Conservation (phyloP, 2,113 vertebrate genomes). For the Hemiprocne comata region DNA sequence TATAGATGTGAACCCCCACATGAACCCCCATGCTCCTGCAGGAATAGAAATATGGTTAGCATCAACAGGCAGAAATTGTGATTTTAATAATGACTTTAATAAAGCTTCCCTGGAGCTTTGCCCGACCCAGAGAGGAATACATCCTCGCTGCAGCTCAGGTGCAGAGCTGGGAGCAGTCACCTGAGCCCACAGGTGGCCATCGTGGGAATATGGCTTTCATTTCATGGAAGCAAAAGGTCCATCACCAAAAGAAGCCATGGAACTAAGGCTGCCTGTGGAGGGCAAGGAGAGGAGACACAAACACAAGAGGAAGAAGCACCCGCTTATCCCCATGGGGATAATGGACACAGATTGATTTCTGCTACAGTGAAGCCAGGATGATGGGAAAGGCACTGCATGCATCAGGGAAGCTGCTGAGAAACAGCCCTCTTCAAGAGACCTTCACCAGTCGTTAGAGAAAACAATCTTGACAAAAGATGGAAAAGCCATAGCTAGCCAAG, state of each 20-base stretch:
- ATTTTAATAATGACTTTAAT: background rate
- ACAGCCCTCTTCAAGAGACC: background rate
- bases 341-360: background rate
- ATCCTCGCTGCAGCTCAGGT: accelerated
- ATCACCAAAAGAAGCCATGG: background rate
- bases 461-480: background rate
- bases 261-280: accelerated
- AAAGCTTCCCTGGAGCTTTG: background rate
- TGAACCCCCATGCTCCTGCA: background rate
- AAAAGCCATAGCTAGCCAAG: background rate
- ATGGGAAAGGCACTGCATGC: accelerated
- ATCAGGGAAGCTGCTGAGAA: background rate
- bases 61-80: background rate
- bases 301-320: background rate
- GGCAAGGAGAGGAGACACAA: background rate
- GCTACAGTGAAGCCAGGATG: background rate
- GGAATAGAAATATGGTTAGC: background rate
- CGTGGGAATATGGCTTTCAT: accelerated
- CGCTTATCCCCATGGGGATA: background rate
- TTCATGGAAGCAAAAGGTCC: background rate
- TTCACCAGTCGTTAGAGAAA: background rate
- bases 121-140: accelerated
- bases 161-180: background rate
- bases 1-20: accelerated
- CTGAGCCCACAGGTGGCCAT: accelerated